Evolutionary conservation across 2,888 invertebrate species (phyloP).

Genomic region (Callyntrura guangdongensis): DNA sequence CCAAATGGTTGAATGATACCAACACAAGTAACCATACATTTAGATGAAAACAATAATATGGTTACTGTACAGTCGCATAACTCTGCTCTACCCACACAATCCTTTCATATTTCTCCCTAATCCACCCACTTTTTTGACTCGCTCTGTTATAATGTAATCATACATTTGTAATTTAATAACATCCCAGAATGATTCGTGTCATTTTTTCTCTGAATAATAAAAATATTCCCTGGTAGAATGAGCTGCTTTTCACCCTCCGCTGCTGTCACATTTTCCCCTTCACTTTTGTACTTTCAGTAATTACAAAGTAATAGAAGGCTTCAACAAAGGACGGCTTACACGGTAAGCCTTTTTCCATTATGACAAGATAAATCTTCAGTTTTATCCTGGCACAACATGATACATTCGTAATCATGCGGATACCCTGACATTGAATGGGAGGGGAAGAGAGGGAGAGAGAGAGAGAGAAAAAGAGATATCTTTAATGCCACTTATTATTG

Average conservation of each 20-base stretch:
- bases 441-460: too few species aligned
- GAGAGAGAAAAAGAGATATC: background rate
- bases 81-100: too few species aligned
- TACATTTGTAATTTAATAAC: too few species aligned
- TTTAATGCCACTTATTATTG: too few species aligned
- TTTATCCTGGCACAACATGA: background rate
- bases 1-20: too few species aligned
- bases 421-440: background rate
- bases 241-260: background rate
- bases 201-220: background rate
- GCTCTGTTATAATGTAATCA: too few species aligned
- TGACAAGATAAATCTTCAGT: slow-evolving; percentile 48
- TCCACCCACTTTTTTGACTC: too few species aligned
- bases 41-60: too few species aligned
- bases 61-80: too few species aligned
- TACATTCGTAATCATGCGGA: slow-evolving; percentile 22
- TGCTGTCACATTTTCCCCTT: background rate
- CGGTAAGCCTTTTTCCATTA: background rate
- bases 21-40: too few species aligned
- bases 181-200: background rate
- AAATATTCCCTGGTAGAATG: background rate
- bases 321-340: background rate
- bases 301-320: background rate
- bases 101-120: too few species aligned
- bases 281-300: background rate